Evolutionary conservation across 2,113 vertebrate genomes (phyloP).

Genomic region (Oryzias melastigma): DNA sequence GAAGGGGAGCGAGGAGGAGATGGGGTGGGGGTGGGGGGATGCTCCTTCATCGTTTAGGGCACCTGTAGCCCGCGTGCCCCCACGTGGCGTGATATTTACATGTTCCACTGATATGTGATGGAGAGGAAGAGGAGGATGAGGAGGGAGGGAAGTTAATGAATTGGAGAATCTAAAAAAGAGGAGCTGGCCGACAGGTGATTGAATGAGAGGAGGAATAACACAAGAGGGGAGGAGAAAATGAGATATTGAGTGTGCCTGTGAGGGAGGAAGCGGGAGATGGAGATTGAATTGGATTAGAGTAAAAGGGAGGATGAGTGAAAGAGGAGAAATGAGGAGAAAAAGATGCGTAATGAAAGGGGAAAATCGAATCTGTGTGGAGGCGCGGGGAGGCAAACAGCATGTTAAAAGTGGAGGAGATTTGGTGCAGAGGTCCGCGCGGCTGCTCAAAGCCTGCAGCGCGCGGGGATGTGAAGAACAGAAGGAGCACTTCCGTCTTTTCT

Average conservation of each 20-base stretch:
- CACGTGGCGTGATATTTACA: conserved; percentile 67
- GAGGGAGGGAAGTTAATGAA: conserved; percentile 3
- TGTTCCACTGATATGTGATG: conserved; percentile 43
- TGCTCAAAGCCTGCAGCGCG: conserved; percentile 53
- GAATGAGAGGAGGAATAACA: conserved; percentile 48
- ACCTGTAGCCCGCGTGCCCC: conserved; percentile 57
- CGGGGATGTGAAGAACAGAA: conserved; percentile 32
- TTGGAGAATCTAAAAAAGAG: conserved; percentile 11
- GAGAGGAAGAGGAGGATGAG: neutral
- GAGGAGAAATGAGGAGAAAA: neutral
- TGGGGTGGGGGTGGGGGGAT: neutral
- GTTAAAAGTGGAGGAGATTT: conserved; percentile 43
- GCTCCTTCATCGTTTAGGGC: conserved; percentile 20
- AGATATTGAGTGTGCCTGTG: conserved; percentile 27
- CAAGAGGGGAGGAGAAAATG: conserved; percentile 19
- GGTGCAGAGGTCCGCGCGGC: conserved; percentile 63
- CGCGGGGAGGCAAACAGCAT: conserved; percentile 19
- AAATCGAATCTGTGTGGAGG: neutral
- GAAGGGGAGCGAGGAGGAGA: conserved; percentile 18
- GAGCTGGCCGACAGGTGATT: conserved; percentile 38
- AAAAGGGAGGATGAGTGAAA: conserved; percentile 20
- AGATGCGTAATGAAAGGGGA: neutral
- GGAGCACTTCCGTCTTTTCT: conserved; percentile 16
- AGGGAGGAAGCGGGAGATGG: conserved; percentile 7
- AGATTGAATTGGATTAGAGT: conserved; percentile 9